Conservation (phyloP, 2,113 vertebrate species). For the Crotophaga sulcirostris region DNA sequence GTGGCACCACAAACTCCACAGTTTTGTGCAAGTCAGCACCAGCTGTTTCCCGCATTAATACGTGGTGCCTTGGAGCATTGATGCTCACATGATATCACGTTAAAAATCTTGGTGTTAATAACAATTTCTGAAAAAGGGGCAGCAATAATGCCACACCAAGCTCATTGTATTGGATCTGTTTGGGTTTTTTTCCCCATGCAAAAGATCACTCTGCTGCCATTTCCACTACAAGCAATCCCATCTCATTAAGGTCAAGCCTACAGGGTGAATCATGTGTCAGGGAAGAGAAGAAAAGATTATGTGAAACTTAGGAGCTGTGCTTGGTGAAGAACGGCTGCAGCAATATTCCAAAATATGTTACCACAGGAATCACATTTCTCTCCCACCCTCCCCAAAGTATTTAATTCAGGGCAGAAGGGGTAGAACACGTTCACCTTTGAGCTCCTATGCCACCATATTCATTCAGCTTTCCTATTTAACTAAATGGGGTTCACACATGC, state of each 20-base stretch:
- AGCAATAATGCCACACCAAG: background rate
- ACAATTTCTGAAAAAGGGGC: background rate
- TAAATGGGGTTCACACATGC: conserved; percentile 59
- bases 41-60: background rate
- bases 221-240: background rate
- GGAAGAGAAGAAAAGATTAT: background rate
- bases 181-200: background rate
- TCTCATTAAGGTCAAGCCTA: background rate
- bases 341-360: background rate
- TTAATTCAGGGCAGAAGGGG: conserved; percentile 54
- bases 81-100: background rate
- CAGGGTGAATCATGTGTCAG: background rate
- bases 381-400: conserved; percentile 21
- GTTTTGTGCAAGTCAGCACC: background rate
- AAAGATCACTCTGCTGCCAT: background rate
- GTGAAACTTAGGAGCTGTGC: background rate
- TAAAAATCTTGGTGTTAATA: background rate
- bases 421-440: background rate
- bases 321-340: background rate
- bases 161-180: background rate
- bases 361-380: conserved; percentile 5
- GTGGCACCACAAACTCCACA: background rate
- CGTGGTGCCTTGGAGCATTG: background rate
- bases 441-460: conserved; percentile 19
- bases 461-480: conserved; percentile 48